Base-by-base conservation (phyloP, 1,140 invertebrate genomes). In the Ceratina australensis region DNA sequence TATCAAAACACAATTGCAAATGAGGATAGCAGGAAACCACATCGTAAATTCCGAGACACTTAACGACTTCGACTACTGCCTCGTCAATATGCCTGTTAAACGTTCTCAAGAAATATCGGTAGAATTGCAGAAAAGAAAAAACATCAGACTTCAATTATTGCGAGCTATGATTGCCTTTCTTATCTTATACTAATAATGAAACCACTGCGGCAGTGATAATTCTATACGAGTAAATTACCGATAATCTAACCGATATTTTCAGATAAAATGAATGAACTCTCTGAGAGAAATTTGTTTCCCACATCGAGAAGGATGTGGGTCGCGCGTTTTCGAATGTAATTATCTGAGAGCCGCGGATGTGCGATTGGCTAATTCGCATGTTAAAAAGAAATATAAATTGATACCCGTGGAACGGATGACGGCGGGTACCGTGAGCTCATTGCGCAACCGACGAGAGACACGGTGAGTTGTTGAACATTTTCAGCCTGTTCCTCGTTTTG, bases 361-460 rank as follows among this genome's bases (percentile, higher is more conserved):
- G 13, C 4, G 16, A 22, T 57, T 57, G 20, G n/a, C 20, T 1
- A 22, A 12, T 24, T n/a, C 3, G 7, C 7, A 24, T 12, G 5
- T 4, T 24, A 47, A 50, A 24, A 50, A 49, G 22, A 13, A 26
- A 13, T 50, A 72, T 56, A 63, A 72, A 50, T 33, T 1, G 2
- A 13, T 87, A 89, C 89, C 87, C 85, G 77, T 24, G 78, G 78
- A 5, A 91, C 86, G 0, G 90, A 86, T 22, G 73, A 79, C 10
- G 88, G 66, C 12, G 91, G 92, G 79, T 91, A 84, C 42, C 52
- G 80, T 68, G 83, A 85, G 60, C 81, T 57, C 94, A 95, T 94
- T 65, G 92, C 90, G 82, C 94, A 95, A 79, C 90, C 87, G 12
- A 94, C 92, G 66, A 94, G 92, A 60, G 92, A 85, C 18, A 94